Evolutionary conservation across 2,888 invertebrate genomes (phyloP), one percentile per base, ranked within the genome.

Genomic region (Patella pellucida): DNA sequence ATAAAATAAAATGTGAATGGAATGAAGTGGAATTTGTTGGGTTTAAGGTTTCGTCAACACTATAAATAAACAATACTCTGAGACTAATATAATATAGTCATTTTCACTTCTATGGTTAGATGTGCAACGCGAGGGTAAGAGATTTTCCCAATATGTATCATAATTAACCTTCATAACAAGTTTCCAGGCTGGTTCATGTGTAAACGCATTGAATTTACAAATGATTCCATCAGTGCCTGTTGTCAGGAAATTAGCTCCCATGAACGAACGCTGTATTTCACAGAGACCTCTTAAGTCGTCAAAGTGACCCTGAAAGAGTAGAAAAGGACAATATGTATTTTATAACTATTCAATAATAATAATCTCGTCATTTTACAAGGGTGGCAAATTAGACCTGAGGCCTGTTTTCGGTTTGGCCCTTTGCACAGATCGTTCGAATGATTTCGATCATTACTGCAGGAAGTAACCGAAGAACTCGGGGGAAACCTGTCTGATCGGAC

Each of bases 141-240:
- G 16, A 16, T 16, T 54, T n/a, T 54, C 7, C 4, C 3, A 54
- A 16, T 54, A 54, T 54, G n/a, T 54, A 4, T 23, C 11, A 19
- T 23, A 62, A 19, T 41, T 23, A 77, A 88, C 89, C 87, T 89
- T 89, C 75, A 88, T 76, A 50, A 83, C 82, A 9, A 83, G 76
- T 79, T 89, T 90, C 81, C 86, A 87, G 3, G 86, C 80, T 0
- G 87, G 82, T 69, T 80, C 80, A 19, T 79, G 80, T 15, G 76
- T 80, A 9, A 72, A 72, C 0, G 89, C 79, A 78, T 85, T 84
- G 72, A 84, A 86, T 50, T 86, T 83, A 78, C 89, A 89, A 1
- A 89, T 81, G 12, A 86, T 83, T 0, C 89, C 88, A 77, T 90
- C 90, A 16, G 79, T 75, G 1, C 88, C 89, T 0, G 88, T 87